Evolutionary conservation across 2,113 vertebrate species (phyloP).

Genomic region (Pteruthius melanotis): DNA sequence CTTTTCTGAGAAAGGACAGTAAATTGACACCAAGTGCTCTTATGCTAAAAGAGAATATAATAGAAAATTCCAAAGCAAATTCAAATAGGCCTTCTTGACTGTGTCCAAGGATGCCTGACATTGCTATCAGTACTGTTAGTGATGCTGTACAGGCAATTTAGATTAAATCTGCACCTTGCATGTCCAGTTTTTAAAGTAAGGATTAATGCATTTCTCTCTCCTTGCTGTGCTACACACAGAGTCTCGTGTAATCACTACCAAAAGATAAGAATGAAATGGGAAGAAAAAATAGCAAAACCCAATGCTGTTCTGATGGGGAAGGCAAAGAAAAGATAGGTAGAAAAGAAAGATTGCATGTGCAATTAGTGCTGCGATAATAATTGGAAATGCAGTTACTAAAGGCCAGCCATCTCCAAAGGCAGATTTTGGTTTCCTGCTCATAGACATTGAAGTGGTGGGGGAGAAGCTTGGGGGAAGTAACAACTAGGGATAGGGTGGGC

Average conservation of each 20-base stretch:
- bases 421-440: not conserved
- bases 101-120: not conserved
- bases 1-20: not conserved
- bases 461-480: not conserved
- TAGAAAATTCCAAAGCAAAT: not conserved
- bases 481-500: not conserved
- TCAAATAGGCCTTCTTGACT: not conserved
- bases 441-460: not conserved
- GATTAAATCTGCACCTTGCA: not conserved
- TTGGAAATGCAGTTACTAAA: slow-evolving; percentile 5
- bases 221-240: not conserved
- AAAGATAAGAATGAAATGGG: not conserved
- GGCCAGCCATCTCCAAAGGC: not conserved
- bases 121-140: not conserved
- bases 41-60: not conserved
- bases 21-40: not conserved
- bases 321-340: not conserved
- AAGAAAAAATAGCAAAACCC: not conserved
- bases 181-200: slow-evolving; percentile 1
- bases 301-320: not conserved
- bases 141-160: not conserved
- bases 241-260: not conserved
- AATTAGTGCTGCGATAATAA: not conserved
- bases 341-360: not conserved
- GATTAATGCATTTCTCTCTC: not conserved